Evolutionary conservation across 2,797 vertebrate genomes (phyloP), one percentile per base, ranked within the genome.

Genomic region (Hylomyscus alleni): DNA sequence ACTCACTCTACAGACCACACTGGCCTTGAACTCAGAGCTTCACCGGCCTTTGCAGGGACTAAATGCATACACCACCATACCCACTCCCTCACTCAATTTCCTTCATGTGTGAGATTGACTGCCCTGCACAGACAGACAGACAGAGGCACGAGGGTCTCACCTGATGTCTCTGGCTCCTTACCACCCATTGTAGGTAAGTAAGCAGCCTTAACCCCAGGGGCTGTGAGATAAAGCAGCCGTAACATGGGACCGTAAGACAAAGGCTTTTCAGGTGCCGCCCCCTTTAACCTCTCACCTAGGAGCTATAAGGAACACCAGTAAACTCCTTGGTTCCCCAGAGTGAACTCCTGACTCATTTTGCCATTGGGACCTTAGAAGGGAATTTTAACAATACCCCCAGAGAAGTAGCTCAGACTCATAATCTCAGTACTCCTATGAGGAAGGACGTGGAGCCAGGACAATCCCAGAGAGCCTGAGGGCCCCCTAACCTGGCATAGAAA

Each of bases 51-150:
- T 54, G 34, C 24, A 13, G 85, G 65, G 50, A 56, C 54, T 56
- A 29, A 26, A 73, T 50, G 50, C 4, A 3, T 12, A 20, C 0
- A 9, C n/a, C 24, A 19, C 67, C n/a, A 19, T 3, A 0, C 24
- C 40, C 6, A 0, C 10, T 44, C 44, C 44, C 44, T 50, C 11
- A 4, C 44, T 67, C 82, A 22, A 40, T 47, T 65, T 65, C 29
- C 9, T 84, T 47, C 40, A 13, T 31, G 40, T 62, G 37, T 65
- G 29, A 47, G 60, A 29, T 47, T 67, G 31, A 20, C 10, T 47
- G 29, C 19, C 44, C 37, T 84, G 58, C 37, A 8, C 54, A 54
- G 13, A 54, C 52, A 54, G 13, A 54, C 13, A 54, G 13, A 17
- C 5, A 14, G 31, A 15, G 31, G 2, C 10, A 22, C 12, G 20